A percentile compares a stretch with the other conserved stretches of the same genome.
phyloP scores from a whole-genome alignment of 1,140 invertebrate genomes.

The Nixonia krombeini region DNA sequence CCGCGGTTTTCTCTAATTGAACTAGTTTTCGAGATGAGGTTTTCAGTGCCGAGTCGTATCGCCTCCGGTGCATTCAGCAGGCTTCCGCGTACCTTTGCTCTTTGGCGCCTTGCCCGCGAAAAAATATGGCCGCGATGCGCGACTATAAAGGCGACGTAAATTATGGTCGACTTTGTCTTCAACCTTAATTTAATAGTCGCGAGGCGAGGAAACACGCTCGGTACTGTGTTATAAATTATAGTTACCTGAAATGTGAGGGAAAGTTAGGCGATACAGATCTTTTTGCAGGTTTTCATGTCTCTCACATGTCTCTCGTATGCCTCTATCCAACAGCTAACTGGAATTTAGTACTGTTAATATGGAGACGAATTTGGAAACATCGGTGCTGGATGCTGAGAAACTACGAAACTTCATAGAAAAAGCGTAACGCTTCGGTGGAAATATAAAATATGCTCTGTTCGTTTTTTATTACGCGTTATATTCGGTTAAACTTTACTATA shows the following conservation, averaged over 20 bases:
- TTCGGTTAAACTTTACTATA: too few species aligned
- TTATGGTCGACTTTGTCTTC: conserved; percentile 1
- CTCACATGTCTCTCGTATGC: too few species aligned
- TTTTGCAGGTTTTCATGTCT: too few species aligned
- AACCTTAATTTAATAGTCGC: background rate
- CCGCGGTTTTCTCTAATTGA: conserved; percentile 68
- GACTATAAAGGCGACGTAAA: background rate
- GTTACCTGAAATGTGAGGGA: background rate
- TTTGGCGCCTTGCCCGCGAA: conserved; percentile 6
- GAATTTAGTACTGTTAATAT: too few species aligned
- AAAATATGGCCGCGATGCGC: background rate
- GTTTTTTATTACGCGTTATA: too few species aligned
- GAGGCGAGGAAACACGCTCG: background rate
- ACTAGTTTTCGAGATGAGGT: conserved; percentile 62
- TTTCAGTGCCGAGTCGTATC: conserved; percentile 30
- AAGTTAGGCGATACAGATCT: too few species aligned
- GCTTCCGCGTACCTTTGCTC: conserved; percentile 28
- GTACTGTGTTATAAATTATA: background rate
- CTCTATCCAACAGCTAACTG: too few species aligned
- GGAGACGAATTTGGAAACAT: too few species aligned
- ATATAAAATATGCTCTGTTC: too few species aligned
- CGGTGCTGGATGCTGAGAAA: too few species aligned
- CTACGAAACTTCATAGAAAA: too few species aligned
- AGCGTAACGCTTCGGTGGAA: too few species aligned
- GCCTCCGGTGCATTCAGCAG: conserved; percentile 12